phyloP scores from a whole-genome alignment of 2,113 vertebrate genomes.

The Phrynosoma platyrhinos region DNA sequence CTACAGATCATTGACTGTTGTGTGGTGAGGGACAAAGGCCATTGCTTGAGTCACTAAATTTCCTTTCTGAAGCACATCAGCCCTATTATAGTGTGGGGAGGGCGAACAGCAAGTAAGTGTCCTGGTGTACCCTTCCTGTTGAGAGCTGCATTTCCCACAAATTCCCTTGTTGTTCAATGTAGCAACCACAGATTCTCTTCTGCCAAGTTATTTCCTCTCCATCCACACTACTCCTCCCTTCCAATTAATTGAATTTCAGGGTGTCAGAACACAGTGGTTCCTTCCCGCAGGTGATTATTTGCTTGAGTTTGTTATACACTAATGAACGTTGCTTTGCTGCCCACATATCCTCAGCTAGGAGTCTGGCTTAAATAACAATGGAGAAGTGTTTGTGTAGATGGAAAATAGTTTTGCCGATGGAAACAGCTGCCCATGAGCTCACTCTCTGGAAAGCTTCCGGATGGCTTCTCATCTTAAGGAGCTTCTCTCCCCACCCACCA shows the following conservation, averaged over 20 bases:
- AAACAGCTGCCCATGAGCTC: slow-evolving; percentile 80
- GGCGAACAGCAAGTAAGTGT: neutral
- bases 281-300: slow-evolving; percentile 44
- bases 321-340: slow-evolving; percentile 28
- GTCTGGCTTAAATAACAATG: slow-evolving; percentile 57
- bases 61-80: slow-evolving; percentile 26
- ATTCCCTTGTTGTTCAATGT: slow-evolving; percentile 5
- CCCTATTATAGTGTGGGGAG: neutral
- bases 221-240: slow-evolving; percentile 32
- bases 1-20: neutral
- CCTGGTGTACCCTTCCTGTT: slow-evolving; percentile 28
- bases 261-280: slow-evolving; percentile 30
- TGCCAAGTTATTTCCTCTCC: slow-evolving; percentile 12
- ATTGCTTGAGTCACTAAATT: neutral
- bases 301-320: slow-evolving; percentile 28
- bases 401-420: slow-evolving; percentile 74
- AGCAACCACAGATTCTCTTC: slow-evolving; percentile 1
- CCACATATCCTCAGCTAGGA: slow-evolving; percentile 47
- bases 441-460: slow-evolving; percentile 78
- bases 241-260: slow-evolving; percentile 32
- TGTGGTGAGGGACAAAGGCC: neutral
- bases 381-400: slow-evolving; percentile 65
- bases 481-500: slow-evolving; percentile 37
- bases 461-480: slow-evolving; percentile 68
- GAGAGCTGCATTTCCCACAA: slow-evolving; percentile 19